Base-by-base conservation (phyloP, 2,113 vertebrate species). In the Triplophysa rosa region DNA sequence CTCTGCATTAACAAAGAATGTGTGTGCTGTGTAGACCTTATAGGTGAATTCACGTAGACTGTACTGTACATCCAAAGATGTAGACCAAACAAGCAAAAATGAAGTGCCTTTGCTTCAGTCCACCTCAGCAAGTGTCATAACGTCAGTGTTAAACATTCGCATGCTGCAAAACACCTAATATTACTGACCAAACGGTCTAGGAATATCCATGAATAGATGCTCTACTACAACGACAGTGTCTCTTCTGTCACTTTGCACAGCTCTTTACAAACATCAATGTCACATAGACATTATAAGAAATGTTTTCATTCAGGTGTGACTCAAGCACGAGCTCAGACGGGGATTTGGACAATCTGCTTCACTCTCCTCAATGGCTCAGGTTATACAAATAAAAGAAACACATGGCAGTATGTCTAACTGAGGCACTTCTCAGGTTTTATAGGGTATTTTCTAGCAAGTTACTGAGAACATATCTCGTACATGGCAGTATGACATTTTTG, bases 1-100 rank as follows among this genome's bases (percentile, higher is more conserved):
- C 17, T 59, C 16, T 56, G 49, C 52, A 59, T 37, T 26, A 37
- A 21, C 52, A 75, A 33, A 24, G 52, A 71, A 64, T 82, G 54
- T 62, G 24, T 74, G 52, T 69, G 45, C 68, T 71, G 59, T 71
- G 37, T 54, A 13, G 70, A 61, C 54, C 49, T 49, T 72, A 72
- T 73, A 62, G 58, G 8, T 17, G 54, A 2, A 58, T 14, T 13
- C 4, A 12, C 11, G 42, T 45, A 45, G 42, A 5, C 13, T 52
- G 14, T 19, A 52, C 13, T 6, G 14, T 52, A 14, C 47, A 13
- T 49, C 47, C 11, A 14, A 3, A 49, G 47, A 52, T 52, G 13
- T 52, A 52, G 49, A 52, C 47, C 47, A 52, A 52, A 17, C 49
- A 45, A 69, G 17, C 26, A 65, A 69, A 54, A 17, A 52, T 40